Evolutionary conservation across 2,888 invertebrate species (phyloP).

Genomic region (Idaea aversata): DNA sequence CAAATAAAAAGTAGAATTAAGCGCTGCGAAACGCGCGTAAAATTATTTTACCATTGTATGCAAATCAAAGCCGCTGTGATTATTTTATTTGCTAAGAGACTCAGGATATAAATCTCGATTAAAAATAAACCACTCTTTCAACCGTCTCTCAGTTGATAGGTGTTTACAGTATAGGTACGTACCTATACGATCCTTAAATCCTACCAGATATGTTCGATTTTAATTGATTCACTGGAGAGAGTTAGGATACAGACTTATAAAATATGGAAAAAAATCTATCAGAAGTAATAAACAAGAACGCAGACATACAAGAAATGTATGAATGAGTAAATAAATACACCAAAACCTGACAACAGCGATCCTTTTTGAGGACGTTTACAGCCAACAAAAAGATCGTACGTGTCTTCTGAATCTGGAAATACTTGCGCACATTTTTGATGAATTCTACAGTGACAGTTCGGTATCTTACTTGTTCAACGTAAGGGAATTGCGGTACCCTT

Average conservation of each 20-base stretch:
- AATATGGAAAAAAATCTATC: slow-evolving; percentile 33
- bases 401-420: slow-evolving; percentile 57
- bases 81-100: slow-evolving; percentile 80
- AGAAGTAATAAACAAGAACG: slow-evolving; percentile 47
- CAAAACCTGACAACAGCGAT: slow-evolving; percentile 60
- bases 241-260: slow-evolving; percentile 44
- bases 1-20: slow-evolving; percentile 79
- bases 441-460: slow-evolving; percentile 52
- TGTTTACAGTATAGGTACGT: slow-evolving; percentile 42
- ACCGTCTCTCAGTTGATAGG: slow-evolving; percentile 62
- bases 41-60: slow-evolving; percentile 81
- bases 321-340: slow-evolving; percentile 65
- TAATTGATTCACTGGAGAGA: slow-evolving; percentile 39
- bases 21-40: slow-evolving; percentile 80
- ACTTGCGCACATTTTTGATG: slow-evolving; percentile 55
- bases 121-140: slow-evolving; percentile 47
- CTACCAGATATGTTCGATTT: slow-evolving; percentile 27
- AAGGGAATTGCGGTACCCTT: slow-evolving; percentile 20
- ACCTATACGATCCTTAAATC: slow-evolving; percentile 33
- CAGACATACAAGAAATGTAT: slow-evolving; percentile 60
- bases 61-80: slow-evolving; percentile 76
- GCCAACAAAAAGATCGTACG: slow-evolving; percentile 58
- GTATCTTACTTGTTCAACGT: slow-evolving; percentile 34
- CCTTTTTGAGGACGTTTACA: slow-evolving; percentile 57
- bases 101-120: slow-evolving; percentile 74